A percentile compares a stretch with the other conserved stretches of the same genome.
These are phyloP conservation scores for Adrianichthys oophorus DNA, from an alignment of 2,797 vertebrate species.

Conservation along the genomic window DNA sequence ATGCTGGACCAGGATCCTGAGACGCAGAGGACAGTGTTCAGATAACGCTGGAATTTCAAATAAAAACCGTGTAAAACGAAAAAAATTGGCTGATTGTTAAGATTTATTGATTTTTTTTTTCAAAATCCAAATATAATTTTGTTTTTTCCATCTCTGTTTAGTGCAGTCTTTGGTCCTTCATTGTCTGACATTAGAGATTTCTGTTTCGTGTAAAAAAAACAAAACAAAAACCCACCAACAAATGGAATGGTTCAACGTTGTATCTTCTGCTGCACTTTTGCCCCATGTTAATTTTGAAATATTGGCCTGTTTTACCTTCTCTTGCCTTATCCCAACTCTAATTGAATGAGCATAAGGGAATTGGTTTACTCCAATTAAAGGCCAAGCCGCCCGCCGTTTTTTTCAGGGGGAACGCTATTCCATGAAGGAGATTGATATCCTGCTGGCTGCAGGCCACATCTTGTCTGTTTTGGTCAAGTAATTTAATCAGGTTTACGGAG, in stretches of 20 bases:
- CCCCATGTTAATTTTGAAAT: conserved; percentile 47
- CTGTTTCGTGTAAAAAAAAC: too few species aligned
- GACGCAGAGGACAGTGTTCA: conserved; percentile 19
- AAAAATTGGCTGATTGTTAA: too few species aligned
- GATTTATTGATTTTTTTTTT: too few species aligned
- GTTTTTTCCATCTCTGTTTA: too few species aligned
- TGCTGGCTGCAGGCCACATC: conserved; percentile 71
- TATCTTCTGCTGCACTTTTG: conserved; percentile 41
- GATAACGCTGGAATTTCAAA: too few species aligned
- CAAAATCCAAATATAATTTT: too few species aligned
- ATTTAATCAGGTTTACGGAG: conserved; percentile 82
- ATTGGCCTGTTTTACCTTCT: conserved; percentile 45
- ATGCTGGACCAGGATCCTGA: conserved; percentile 95
- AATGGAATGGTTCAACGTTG: conserved; percentile 8
- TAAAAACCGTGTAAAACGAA: too few species aligned
- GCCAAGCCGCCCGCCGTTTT: conserved; percentile 64
- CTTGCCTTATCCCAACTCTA: conserved; percentile 63
- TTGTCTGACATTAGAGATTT: too few species aligned
- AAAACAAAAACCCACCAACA: neutral
- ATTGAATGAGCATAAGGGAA: conserved; percentile 74
- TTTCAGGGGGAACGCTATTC: conserved; percentile 63
- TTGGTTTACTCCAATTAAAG: conserved; percentile 78
- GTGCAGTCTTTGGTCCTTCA: too few species aligned
- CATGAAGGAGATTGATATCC: conserved; percentile 76
- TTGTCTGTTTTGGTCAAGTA: conserved; percentile 68